Evolutionary conservation across 2,113 vertebrate species (phyloP).

Genomic region (Megalops atlanticus): DNA sequence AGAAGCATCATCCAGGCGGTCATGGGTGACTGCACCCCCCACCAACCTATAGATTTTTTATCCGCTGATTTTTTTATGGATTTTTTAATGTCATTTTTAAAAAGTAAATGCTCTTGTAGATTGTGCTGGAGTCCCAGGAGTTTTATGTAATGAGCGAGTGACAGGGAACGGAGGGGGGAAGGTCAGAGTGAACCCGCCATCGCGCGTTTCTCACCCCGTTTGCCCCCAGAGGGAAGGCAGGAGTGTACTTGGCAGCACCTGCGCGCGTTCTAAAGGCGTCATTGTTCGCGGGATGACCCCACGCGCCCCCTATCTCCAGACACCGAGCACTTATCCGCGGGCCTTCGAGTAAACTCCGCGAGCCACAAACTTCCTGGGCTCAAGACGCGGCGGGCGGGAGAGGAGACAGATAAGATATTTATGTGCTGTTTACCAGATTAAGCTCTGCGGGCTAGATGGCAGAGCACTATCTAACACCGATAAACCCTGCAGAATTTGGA

Average conservation of each 20-base stretch:
- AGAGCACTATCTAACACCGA: slow-evolving; percentile 43
- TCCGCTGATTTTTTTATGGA: too few species aligned
- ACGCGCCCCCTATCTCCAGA: not conserved
- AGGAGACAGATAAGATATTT: slow-evolving; percentile 24
- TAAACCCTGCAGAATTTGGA: slow-evolving; percentile 20
- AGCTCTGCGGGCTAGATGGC: slow-evolving; percentile 30
- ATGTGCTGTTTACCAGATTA: slow-evolving; percentile 3
- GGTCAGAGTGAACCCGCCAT: not conserved
- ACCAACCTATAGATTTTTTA: not conserved
- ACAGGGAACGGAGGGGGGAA: not conserved
- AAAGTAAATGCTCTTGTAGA: not conserved
- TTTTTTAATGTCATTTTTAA: too few species aligned
- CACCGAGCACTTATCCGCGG: slow-evolving; percentile 29
- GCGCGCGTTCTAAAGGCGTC: not conserved
- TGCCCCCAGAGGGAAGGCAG: not conserved
- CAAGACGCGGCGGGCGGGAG: slow-evolving; percentile 45
- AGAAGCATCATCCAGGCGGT: not conserved
- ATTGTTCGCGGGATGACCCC: slow-evolving; percentile 1
- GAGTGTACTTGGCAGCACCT: not conserved
- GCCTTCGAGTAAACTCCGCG: slow-evolving; percentile 44
- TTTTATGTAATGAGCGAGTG: not conserved
- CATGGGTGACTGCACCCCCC: not conserved
- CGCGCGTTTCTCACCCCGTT: not conserved
- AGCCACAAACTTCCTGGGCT: slow-evolving; percentile 47
- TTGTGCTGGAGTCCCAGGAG: not conserved